A percentile compares a stretch with the other conserved stretches of the same genome.
phyloP scores from a whole-genome alignment of 2,113 vertebrate genomes.

The Ameiurus melas region DNA sequence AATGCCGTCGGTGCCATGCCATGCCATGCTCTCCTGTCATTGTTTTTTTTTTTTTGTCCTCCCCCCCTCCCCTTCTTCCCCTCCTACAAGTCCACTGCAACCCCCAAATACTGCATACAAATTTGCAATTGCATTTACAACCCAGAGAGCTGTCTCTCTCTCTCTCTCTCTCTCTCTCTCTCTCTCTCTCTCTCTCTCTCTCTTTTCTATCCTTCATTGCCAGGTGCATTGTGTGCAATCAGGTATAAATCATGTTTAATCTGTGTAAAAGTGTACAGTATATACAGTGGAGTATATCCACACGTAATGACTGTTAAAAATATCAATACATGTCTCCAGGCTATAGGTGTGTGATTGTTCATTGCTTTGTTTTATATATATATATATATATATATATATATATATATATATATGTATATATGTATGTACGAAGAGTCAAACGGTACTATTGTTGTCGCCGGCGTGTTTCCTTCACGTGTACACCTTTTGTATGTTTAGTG shows the following conservation, averaged over 20 bases:
- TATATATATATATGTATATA: no score
- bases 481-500: not conserved
- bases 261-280: not conserved
- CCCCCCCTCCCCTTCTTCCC: no score
- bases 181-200: no score
- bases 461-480: not conserved
- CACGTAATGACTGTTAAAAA: not conserved
- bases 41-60: not conserved
- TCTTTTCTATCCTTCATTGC: not conserved
- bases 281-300: not conserved
- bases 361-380: not conserved
- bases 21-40: conserved; percentile 29
- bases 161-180: no score
- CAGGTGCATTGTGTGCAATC: not conserved
- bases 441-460: not conserved
- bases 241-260: not conserved
- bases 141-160: no score
- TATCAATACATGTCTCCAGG: not conserved
- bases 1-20: conserved; percentile 6
- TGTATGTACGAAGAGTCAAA: no score
- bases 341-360: not conserved
- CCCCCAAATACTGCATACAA: conserved; percentile 69
- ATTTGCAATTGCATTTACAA: conserved; percentile 37
- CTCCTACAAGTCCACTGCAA: conserved; percentile 37
- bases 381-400: no score